Evolutionary conservation across 2,888 invertebrate genomes (phyloP).

Genomic region (Hemithea aestivaria): DNA sequence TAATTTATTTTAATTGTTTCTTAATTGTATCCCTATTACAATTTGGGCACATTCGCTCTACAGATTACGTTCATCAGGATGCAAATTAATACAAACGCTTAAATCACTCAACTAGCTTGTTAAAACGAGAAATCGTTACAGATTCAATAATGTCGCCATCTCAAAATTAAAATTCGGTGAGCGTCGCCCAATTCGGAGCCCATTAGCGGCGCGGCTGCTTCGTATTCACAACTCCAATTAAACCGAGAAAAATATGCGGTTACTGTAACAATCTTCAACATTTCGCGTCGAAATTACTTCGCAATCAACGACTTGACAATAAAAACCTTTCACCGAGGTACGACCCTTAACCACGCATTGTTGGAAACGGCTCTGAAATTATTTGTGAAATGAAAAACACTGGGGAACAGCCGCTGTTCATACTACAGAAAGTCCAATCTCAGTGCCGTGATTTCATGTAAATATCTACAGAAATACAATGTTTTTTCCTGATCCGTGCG

Average conservation of each 20-base stretch:
- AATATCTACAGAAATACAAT: conserved; percentile 2
- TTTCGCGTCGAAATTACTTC: conserved; percentile 34
- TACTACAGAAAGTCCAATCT: conserved; percentile 43
- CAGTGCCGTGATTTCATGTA: conserved; percentile 17
- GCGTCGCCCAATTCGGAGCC: conserved; percentile 42
- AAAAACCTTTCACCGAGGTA: conserved; percentile 36
- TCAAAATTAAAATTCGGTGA: conserved; percentile 52
- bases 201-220: conserved; percentile 41
- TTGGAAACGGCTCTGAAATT: conserved; percentile 23
- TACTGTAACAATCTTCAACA: conserved; percentile 28
- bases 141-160: conserved; percentile 35
- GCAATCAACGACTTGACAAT: conserved; percentile 38
- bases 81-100: conserved; percentile 14
- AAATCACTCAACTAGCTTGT: conserved; percentile 10
- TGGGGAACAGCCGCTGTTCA: conserved; percentile 33
- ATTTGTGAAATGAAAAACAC: conserved; percentile 42
- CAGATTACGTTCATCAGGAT: conserved; percentile 12
- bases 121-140: conserved; percentile 31
- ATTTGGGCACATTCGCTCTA: conserved; percentile 24
- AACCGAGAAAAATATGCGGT: conserved; percentile 35
- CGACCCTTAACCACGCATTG: conserved; percentile 23
- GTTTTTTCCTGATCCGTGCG: conserved; percentile 18
- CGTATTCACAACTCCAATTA: conserved; percentile 53
- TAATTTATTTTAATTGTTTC: background rate
- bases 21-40: background rate